Percentiles rank a stretch among this genome's conserved stretches.
Conservation (phyloP, 2,113 vertebrate genomes). For the Calidris pygmaea region DNA sequence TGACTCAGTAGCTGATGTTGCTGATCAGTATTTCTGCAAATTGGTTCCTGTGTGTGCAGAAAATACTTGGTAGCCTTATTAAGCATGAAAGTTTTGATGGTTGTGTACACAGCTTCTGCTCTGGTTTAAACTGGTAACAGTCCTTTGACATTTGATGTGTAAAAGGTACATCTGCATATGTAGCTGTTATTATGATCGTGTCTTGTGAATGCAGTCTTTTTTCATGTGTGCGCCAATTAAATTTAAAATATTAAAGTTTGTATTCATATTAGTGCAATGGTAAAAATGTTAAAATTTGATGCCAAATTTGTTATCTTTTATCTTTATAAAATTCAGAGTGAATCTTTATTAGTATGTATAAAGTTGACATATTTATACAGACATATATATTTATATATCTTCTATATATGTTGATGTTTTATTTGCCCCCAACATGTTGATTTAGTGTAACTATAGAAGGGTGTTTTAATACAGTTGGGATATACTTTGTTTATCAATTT, state of each 20-base stretch:
- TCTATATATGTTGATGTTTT: not conserved
- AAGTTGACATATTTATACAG: not conserved
- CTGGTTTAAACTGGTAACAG: not conserved
- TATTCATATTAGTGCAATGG: not conserved
- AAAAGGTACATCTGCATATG: rapidly evolving
- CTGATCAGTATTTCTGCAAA: not conserved
- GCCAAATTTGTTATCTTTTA: not conserved
- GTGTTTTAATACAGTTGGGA: not conserved
- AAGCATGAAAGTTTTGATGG: not conserved
- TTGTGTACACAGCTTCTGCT: not conserved
- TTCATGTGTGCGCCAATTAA: not conserved
- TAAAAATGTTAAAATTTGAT: not conserved
- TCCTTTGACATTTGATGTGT: not conserved
- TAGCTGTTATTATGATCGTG: not conserved
- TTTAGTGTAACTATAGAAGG: not conserved
- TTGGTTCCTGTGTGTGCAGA: not conserved
- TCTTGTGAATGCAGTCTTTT: not conserved
- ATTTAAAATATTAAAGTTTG: not conserved
- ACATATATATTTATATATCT: not conserved
- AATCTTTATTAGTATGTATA: not conserved
- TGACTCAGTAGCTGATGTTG: not conserved
- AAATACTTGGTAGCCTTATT: not conserved
- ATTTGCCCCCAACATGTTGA: not conserved
- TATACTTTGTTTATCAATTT: not conserved
- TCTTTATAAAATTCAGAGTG: not conserved